Evolutionary conservation across 2,113 vertebrate genomes (phyloP).

Genomic region (Dasypus novemcinctus): DNA sequence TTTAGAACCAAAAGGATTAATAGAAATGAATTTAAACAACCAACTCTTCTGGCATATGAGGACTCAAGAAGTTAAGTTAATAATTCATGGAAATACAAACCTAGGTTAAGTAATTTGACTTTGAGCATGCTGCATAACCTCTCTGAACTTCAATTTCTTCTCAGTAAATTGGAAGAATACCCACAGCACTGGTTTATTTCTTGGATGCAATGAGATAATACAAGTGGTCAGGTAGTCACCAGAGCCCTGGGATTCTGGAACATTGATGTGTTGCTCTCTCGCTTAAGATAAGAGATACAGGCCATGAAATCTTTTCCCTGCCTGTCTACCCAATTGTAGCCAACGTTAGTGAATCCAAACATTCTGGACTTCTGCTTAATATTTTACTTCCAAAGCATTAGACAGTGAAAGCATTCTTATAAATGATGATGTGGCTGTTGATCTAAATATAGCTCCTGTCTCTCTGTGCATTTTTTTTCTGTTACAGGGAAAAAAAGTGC

Average conservation of each 20-base stretch:
- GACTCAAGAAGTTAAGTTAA: not conserved
- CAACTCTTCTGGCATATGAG: not conserved
- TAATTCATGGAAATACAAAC: not conserved
- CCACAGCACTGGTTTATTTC: not conserved
- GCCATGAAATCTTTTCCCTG: not conserved
- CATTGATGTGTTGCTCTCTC: not conserved
- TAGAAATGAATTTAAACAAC: not conserved
- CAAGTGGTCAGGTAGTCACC: not conserved
- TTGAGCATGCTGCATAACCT: not conserved
- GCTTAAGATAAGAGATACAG: not conserved
- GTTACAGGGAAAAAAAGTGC: not conserved
- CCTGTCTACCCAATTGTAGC: not conserved
- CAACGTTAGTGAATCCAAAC: not conserved
- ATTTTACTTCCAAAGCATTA: constrained; percentile 26
- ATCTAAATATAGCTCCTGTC: constrained; percentile 26
- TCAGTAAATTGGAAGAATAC: not conserved
- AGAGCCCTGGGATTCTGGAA: not conserved
- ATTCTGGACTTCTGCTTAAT: not conserved
- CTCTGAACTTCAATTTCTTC: not conserved
- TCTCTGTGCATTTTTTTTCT: constrained; percentile 28
- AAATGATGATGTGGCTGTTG: not conserved
- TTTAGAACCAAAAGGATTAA: not conserved
- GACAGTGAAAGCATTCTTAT: not conserved
- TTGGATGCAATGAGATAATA: not conserved
- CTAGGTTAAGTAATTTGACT: not conserved